Base-by-base conservation (phyloP, 2,113 vertebrate species). In the Tympanuchus pallidicinctus region DNA sequence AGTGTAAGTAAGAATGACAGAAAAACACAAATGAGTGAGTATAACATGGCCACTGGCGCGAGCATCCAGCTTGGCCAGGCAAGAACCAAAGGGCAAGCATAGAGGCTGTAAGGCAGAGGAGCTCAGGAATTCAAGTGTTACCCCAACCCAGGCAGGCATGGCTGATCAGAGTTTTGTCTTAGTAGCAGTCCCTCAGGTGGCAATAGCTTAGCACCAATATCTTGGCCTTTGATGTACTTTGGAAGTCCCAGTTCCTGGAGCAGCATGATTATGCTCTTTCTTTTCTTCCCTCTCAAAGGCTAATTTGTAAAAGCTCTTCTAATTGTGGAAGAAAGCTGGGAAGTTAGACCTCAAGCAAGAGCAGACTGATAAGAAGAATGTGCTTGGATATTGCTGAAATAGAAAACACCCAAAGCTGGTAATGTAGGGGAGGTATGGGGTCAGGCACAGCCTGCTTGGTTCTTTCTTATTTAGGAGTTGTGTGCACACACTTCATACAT, bases 401-500 rank as follows among this genome's bases (percentile, higher is more conserved):
- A 60, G 4, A 28, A 4, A 34, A 47, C 20, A 74, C 56, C 47
- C 50, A 10, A 50, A 67, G 18, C 32, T 16, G 11, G 18, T 50
- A 57, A 42, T 60, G 30, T n/a, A 54, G 47, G 61, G 22, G 52
- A 54, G 27, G 52, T 54, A 27, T 54, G 27, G 52, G 52, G 27
- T 54, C 52, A 54, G 52, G 10, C 14, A 8, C 0, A 2, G 13
- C 24, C n/a, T 72, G 10, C 32, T 32, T 16, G 25, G 6, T 30
- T 27, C 34, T 19, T n/a, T 72, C 36, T 69, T 14, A 20, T 8
- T 25, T 21, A 38, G 24, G 73, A 65, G 45, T 13, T 13, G 13
- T 56, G 5, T 27, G 22, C 42, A 32, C 1, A 42, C 52, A 13
- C 16, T 36, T 10, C 13, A 9, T 13, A 5, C 40, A 3, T 0